Percentiles rank a stretch among this genome's conserved stretches.
phyloP scores from a whole-genome alignment of 2,797 vertebrate species.

The Acanthiza pusilla region DNA sequence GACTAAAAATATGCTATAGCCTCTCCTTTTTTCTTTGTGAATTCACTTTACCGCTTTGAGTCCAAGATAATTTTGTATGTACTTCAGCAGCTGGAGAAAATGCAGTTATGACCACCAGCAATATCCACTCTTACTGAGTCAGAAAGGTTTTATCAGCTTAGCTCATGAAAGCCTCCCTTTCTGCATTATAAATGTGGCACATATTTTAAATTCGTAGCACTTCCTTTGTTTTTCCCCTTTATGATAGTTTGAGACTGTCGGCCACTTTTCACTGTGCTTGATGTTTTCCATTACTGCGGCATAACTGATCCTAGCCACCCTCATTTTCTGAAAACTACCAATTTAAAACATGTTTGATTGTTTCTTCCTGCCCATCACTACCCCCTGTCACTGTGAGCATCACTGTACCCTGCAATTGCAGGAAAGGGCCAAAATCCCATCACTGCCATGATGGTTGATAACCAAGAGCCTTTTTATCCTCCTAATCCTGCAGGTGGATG shows the following conservation, averaged over 20 bases:
- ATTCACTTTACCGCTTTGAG: conserved; percentile 2
- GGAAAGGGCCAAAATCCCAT: neutral
- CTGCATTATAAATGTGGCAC: conserved; percentile 8
- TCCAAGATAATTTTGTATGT: neutral
- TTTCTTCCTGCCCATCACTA: neutral
- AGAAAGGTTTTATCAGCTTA: conserved; percentile 43
- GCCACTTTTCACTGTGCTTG: neutral
- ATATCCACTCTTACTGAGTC: neutral
- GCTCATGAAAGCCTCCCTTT: conserved; percentile 11
- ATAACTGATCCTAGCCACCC: neutral
- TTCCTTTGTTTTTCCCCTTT: neutral
- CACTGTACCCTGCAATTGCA: neutral
- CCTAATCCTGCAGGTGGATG: neutral
- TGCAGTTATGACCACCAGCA: conserved; percentile 8
- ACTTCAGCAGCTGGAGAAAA: conserved; percentile 9
- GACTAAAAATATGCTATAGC: neutral
- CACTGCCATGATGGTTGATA: neutral
- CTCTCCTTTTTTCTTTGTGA: neutral
- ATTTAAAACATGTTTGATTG: neutral
- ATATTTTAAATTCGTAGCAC: neutral
- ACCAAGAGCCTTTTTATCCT: neutral
- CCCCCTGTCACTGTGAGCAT: neutral
- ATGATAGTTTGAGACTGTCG: neutral
- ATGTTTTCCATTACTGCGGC: neutral
- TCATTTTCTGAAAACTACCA: neutral